phyloP scores from a whole-genome alignment of 2,888 invertebrate species.

The Eumerus sabulonum region DNA sequence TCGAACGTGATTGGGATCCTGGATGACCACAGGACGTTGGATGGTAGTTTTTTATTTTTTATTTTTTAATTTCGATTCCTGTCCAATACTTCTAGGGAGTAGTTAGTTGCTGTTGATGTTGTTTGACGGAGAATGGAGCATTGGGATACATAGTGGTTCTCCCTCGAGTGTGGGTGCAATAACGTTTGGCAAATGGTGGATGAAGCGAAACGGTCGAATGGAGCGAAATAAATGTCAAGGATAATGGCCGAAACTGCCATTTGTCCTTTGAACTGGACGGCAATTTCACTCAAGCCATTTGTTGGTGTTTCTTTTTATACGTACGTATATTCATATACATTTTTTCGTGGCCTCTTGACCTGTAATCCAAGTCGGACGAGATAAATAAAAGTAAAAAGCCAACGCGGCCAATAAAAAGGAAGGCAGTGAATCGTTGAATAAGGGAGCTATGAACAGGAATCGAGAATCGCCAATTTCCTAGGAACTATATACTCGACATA shows the following conservation, averaged over 20 bases:
- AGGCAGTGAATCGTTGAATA: neutral
- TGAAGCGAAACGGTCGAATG: neutral
- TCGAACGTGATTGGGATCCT: conserved; percentile 26
- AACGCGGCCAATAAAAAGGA: neutral
- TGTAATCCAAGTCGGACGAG: neutral
- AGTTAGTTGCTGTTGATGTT: too few relatives aligned
- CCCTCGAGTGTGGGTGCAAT: too few relatives aligned
- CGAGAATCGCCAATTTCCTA: too few relatives aligned
- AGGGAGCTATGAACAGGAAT: too few relatives aligned
- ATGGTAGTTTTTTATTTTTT: too few relatives aligned
- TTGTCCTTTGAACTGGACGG: conserved; percentile 27
- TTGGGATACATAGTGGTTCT: too few relatives aligned
- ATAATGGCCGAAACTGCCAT: conserved; percentile 49
- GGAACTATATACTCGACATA: too few relatives aligned
- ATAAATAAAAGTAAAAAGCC: conserved; percentile 1
- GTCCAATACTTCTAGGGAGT: too few relatives aligned
- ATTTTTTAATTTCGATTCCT: too few relatives aligned
- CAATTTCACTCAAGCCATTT: neutral
- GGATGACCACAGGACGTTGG: too few relatives aligned
- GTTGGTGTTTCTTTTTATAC: neutral
- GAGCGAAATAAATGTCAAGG: conserved; percentile 56
- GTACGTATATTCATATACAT: too few relatives aligned
- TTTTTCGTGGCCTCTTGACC: neutral
- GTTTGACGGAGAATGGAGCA: too few relatives aligned
- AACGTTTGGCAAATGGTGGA: neutral